Percentiles rank a stretch among this genome's conserved stretches.
Conservation (phyloP, 2,113 vertebrate genomes). For the Myrmecophaga tridactyla region DNA sequence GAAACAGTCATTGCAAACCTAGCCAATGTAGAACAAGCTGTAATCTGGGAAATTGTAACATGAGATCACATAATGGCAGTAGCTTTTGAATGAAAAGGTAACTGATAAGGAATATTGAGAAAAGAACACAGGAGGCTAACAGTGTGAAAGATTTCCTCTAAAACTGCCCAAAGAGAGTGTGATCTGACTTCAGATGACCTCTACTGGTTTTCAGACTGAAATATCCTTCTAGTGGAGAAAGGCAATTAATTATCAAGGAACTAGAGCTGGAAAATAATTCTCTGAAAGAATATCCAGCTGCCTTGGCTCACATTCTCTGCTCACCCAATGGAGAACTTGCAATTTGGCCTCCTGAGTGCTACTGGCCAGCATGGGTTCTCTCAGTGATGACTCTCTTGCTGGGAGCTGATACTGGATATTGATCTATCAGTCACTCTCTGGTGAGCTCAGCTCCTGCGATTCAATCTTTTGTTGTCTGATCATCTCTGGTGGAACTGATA, state of each 20-base stretch:
- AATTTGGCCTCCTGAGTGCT: slow-evolving; percentile 1
- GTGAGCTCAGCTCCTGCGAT: not conserved
- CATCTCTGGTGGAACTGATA: not conserved
- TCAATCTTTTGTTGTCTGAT: not conserved
- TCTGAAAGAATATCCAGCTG: slow-evolving; percentile 16
- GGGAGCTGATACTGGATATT: not conserved
- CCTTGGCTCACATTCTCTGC: slow-evolving; percentile 12
- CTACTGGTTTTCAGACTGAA: slow-evolving; percentile 42
- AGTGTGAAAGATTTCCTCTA: slow-evolving; percentile 63
- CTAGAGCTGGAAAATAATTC: slow-evolving; percentile 43
- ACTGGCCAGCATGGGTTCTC: not conserved
- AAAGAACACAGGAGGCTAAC: slow-evolving; percentile 38
- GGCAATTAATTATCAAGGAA: slow-evolving; percentile 67
- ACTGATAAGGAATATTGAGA: slow-evolving; percentile 58
- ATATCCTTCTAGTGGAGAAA: slow-evolving; percentile 42
- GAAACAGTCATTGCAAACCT: slow-evolving; percentile 33
- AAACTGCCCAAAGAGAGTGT: not conserved
- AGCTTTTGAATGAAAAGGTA: slow-evolving; percentile 53
- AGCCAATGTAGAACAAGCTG: slow-evolving; percentile 15
- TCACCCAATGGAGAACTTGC: slow-evolving; percentile 36
- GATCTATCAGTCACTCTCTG: not conserved
- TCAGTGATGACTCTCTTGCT: not conserved
- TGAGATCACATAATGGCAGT: slow-evolving; percentile 40
- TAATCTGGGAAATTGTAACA: slow-evolving; percentile 55
- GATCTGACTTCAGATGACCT: slow-evolving; percentile 58